A percentile compares a stretch with the other conserved stretches of the same genome.
Evolutionary conservation across 1,140 invertebrate genomes (phyloP).

Genomic region (Phenacoccus solenopsis): DNA sequence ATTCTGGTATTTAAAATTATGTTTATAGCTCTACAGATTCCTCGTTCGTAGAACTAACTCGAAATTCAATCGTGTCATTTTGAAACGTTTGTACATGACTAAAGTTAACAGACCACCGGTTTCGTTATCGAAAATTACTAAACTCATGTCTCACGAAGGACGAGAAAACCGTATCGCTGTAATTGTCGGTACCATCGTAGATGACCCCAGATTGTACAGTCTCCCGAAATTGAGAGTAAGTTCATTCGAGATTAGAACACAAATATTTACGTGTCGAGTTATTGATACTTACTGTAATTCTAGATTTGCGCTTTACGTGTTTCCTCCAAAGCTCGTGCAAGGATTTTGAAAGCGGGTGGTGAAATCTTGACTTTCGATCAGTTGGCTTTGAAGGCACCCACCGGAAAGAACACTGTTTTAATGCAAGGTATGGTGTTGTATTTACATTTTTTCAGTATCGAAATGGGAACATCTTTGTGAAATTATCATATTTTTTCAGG

Average conservation of each 20-base stretch:
- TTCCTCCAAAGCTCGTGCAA: constrained; percentile 82
- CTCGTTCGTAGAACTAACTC: constrained; percentile 84
- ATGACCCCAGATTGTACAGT: constrained; percentile 83
- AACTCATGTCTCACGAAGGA: constrained; percentile 74
- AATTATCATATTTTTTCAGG: constrained; percentile 35
- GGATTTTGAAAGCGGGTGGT: constrained; percentile 91
- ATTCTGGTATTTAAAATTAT: not conserved
- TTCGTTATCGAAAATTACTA: constrained; percentile 70
- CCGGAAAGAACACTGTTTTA: constrained; percentile 85
- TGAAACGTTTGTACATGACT: constrained; percentile 95
- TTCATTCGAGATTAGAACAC: constrained; percentile 19
- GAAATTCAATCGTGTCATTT: constrained; percentile 93
- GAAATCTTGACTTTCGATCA: constrained; percentile 97
- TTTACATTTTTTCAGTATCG: not conserved
- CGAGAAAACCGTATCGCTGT: constrained; percentile 82
- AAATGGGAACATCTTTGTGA: not conserved
- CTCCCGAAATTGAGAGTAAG: constrained; percentile 81
- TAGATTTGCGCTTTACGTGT: constrained; percentile 85
- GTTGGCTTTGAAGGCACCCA: constrained; percentile 79
- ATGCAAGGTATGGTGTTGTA: constrained; percentile 58
- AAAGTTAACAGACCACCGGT: constrained; percentile 87
- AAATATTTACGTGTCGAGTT: not conserved
- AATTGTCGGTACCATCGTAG: constrained; percentile 88
- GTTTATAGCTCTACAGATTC: constrained; percentile 83
- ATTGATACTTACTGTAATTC: constrained; percentile 22